Percentiles rank a stretch among this genome's conserved stretches.
These are phyloP conservation scores for Trissolcus japonicus DNA, from an alignment of 2,888 invertebrate genomes.

Conservation along the genomic window DNA sequence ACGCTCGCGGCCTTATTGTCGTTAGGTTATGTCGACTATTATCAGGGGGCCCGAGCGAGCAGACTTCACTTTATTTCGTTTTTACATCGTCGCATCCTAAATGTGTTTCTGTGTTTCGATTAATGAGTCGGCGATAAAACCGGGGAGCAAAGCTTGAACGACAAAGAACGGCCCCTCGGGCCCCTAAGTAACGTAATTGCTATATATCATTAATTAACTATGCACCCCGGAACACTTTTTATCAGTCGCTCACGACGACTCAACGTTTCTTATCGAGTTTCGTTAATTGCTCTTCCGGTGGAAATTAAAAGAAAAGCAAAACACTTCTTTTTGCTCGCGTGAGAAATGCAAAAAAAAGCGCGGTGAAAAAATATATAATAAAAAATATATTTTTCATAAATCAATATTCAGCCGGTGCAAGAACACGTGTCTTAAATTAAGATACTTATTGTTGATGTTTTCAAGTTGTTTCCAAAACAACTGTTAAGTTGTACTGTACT, in stretches of 20 bases:
- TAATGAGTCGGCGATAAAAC: constrained; percentile 65
- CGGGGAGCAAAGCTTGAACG: constrained; percentile 35
- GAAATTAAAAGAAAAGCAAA: not conserved
- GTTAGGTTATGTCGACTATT: constrained; percentile 50
- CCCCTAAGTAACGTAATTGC: constrained; percentile 62
- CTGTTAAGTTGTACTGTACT: no score
- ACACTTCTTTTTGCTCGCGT: no score
- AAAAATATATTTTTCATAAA: no score
- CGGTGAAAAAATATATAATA: no score
- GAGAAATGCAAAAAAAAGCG: no score
- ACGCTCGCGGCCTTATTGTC: constrained; percentile 31
- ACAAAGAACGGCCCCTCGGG: constrained; percentile 29
- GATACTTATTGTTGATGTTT: no score
- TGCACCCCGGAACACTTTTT: constrained; percentile 62
- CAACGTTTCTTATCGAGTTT: constrained; percentile 61
- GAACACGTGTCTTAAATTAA: no score
- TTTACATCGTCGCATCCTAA: constrained; percentile 63
- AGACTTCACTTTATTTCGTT: constrained; percentile 60
- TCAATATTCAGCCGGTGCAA: no score
- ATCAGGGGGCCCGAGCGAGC: constrained; percentile 40
- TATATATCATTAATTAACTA: constrained; percentile 67
- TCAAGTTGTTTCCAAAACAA: no score
- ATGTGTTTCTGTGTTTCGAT: constrained; percentile 66
- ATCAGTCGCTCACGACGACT: constrained; percentile 59
- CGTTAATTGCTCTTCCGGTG: constrained; percentile 64